Base-by-base conservation (phyloP, 2,113 vertebrate genomes). In the Tachycineta bicolor region DNA sequence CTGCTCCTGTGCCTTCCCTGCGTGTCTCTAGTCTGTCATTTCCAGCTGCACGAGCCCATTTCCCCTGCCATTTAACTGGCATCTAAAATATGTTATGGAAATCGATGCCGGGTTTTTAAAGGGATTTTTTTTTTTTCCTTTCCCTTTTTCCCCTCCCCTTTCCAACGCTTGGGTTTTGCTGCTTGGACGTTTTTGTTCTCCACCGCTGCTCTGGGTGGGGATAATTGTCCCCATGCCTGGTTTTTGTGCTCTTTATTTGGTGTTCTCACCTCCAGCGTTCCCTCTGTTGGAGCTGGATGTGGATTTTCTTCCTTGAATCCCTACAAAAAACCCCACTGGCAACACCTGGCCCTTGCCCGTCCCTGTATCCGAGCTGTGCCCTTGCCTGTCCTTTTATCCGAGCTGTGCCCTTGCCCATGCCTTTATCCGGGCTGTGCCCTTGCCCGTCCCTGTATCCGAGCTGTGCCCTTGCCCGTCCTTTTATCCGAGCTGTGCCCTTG, bases 61-160 rank as follows among this genome's bases (percentile, higher is more conserved):
- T 92, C 94, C 94, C 95, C 96, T 97, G 96, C 95, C 95, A 93
- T 92, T 96, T 96, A 94, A 96, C 94, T 95, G 94, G 75, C 94
- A 93, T 52, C 94, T 21, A 7, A 73, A n/a, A 55, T 26, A 64
- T 96, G 87, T 78, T 74, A 49, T 43, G 67, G 93, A 80, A 92
- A 78, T 94, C 11, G 83, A 89, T 73, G 87, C 60, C 0, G 74
- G 56, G 5, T 2, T 53, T 92, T 91, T 93, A 6, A 73, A 55
- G 50, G 88, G 47, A 28, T 47, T 75, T 84, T 71, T 73, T 70
- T 62, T 37, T 37, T 37, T 37, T 37, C 10, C 37, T 37, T 37
- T 37, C 37, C 37, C 10, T 37, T 37, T 80, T 11, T 5, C 17
- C 7, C 17, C 18, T 29, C 28, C 31, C 12, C 12, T 56, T 22